Percentiles rank a stretch among this genome's conserved stretches.
These are phyloP conservation scores for Leucophenga montana DNA, from an alignment of 2,888 invertebrate genomes.

Conservation along the genomic window DNA sequence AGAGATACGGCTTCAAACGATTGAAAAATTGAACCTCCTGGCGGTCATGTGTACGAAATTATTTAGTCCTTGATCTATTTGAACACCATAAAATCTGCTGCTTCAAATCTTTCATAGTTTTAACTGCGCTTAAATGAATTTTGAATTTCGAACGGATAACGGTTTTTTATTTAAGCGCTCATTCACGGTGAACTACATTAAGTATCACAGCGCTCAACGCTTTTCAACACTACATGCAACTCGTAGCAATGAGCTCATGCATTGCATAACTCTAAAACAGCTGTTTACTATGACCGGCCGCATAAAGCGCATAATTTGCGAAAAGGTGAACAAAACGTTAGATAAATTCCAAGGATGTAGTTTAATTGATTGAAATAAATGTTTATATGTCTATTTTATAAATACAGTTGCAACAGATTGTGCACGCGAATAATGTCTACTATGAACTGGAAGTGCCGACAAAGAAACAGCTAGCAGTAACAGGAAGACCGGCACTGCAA, in stretches of 20 bases:
- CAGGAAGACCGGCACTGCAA: constrained; percentile 52
- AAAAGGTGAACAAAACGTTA: constrained; percentile 55
- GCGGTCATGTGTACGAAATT: too few species aligned
- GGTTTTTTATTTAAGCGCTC: too few species aligned
- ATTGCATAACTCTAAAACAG: constrained; percentile 13
- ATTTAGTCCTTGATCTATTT: too few species aligned
- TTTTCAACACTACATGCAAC: too few species aligned
- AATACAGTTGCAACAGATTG: constrained; percentile 50
- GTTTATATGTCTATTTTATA: constrained; percentile 20
- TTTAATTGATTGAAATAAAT: too few species aligned
- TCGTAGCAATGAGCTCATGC: too few species aligned
- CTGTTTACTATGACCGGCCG: constrained; percentile 53
- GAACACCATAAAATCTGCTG: background rate
- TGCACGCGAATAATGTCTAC: constrained; percentile 52
- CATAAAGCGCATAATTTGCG: constrained; percentile 63
- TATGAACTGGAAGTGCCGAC: constrained; percentile 59
- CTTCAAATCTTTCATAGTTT: background rate
- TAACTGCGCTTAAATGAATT: too few species aligned
- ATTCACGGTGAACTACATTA: too few species aligned
- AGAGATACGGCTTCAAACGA: too few species aligned
- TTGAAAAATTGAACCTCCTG: too few species aligned
- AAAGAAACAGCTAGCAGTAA: constrained; percentile 44
- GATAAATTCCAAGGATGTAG: constrained; percentile 8
- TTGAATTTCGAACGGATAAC: too few species aligned
- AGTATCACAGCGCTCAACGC: too few species aligned